Evolutionary conservation across 2,888 invertebrate species (phyloP).

Genomic region (Cylloceria caligata): DNA sequence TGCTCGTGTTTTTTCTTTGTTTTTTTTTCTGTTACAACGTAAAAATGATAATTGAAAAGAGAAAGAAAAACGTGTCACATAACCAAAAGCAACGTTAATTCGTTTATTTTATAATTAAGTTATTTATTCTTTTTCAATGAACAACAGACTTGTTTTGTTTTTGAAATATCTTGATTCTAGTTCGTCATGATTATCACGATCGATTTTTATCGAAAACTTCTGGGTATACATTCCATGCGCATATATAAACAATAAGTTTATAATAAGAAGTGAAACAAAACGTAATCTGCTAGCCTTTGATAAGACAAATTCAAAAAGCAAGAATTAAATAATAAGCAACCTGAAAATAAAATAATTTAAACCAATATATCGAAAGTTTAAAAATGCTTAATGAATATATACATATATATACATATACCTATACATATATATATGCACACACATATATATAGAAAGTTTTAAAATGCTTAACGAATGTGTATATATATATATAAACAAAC

Average conservation of each 20-base stretch:
- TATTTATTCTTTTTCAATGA: conserved; percentile 68
- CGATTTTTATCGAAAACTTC: conserved; percentile 5
- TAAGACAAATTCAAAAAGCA: conserved; percentile 57
- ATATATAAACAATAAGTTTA: conserved; percentile 67
- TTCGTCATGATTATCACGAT: conserved; percentile 23
- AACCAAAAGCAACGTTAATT: conserved; percentile 23
- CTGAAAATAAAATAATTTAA: conserved; percentile 40
- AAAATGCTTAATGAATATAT: conserved; percentile 73
- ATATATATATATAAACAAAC: conserved; percentile 37
- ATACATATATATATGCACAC: too few species aligned
- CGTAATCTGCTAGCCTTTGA: conserved; percentile 80
- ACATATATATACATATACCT: too few species aligned
- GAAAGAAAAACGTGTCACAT: conserved; percentile 14
- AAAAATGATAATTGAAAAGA: not conserved
- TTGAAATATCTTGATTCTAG: conserved; percentile 46
- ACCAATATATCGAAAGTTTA: conserved; percentile 76
- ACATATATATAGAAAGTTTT: too few species aligned
- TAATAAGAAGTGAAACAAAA: conserved; percentile 69
- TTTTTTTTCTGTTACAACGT: conserved; percentile 35
- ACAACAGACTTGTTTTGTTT: conserved; percentile 23
- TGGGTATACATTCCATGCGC: conserved; percentile 79
- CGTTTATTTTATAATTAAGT: conserved; percentile 47
- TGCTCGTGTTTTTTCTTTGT: too few species aligned
- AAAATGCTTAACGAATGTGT: too few species aligned
- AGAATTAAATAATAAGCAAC: conserved; percentile 27